Evolutionary conservation across 2,888 invertebrate genomes (phyloP).

Genomic region (Capitulum mitella): DNA sequence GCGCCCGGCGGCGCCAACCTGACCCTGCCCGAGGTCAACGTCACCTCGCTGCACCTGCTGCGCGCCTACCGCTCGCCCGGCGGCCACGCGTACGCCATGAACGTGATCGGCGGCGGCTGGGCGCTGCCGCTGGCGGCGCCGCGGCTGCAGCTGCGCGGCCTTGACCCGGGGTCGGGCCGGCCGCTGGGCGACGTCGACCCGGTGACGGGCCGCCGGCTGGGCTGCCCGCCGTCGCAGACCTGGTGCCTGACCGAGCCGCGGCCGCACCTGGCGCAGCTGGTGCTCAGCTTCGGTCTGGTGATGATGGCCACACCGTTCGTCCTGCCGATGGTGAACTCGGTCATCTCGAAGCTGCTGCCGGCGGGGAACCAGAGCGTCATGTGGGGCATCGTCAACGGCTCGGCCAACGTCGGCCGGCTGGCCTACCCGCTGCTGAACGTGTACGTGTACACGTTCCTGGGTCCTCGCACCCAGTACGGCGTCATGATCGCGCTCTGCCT

Average conservation of each 20-base stretch:
- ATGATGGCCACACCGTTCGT: constrained; percentile 16
- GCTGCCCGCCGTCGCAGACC: background rate
- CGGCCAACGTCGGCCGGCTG: constrained; percentile 18
- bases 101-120: background rate
- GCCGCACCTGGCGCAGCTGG: background rate
- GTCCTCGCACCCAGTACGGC: background rate
- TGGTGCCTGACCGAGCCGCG: background rate
- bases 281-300: constrained; percentile 3
- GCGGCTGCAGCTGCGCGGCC: background rate
- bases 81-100: constrained; percentile 1
- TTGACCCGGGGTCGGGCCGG: too few relatives aligned
- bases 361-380: constrained; percentile 5
- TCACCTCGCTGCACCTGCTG: background rate
- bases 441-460: constrained; percentile 10
- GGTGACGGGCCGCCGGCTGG: background rate
- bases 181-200: background rate
- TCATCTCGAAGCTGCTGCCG: background rate
- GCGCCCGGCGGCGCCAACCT: background rate
- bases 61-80: background rate
- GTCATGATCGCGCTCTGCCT: background rate
- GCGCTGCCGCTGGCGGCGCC: background rate
- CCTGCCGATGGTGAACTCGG: constrained; percentile 21
- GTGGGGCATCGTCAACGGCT: constrained; percentile 19
- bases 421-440: constrained; percentile 18
- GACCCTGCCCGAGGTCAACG: background rate